Base-by-base conservation (phyloP, 2,797 vertebrate species). In the Enteromius unitaeniatus region DNA sequence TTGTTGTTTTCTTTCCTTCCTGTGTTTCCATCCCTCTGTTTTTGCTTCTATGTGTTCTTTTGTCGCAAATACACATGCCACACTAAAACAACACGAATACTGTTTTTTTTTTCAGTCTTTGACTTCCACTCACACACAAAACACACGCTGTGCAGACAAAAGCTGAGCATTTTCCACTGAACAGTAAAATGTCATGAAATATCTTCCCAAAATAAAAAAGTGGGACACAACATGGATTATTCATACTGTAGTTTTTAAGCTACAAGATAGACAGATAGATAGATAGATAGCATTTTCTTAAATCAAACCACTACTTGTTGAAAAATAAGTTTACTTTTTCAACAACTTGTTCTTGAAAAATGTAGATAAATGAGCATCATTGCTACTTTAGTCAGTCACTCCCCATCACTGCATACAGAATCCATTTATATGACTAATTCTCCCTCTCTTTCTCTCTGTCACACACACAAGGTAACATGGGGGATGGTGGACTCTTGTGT, bases 401-500 rank as follows among this genome's bases (percentile, higher is more conserved):
- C 14, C 60, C 6, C 60, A 31, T 64, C 60, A 17, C 26, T 23
- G 31, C 47, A 55, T 31, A 58, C 5, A 70, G 8, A 67, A 76
- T 67, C 31, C 81, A 55, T 75, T 53, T 75, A 49, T 45, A 26
- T 67, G 5, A 21, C 31, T 14, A 42, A 55, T 68, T 42, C 19
- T 65, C 70, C 28, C 34, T 74, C 53, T 72, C 55, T 65, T 19
- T 82, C 60, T 78, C 34, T 80, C 74, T 73, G 42, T 51, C 68
- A 34, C 45, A 37, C 21, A 26, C 23, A 64, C 3, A 14, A 6
- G 13, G 6, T 26, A 31, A 14, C 7, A 10, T 53, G 68, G 76
- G 75, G 83, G 75, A 53, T 37, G 78, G 78, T 34, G 73, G 73
- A 45, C 49, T 6, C 4, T 6, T 83, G 76, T 84, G 67, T 73